Conservation (phyloP, 2,797 vertebrate species). For the Oreochromis grahami region DNA sequence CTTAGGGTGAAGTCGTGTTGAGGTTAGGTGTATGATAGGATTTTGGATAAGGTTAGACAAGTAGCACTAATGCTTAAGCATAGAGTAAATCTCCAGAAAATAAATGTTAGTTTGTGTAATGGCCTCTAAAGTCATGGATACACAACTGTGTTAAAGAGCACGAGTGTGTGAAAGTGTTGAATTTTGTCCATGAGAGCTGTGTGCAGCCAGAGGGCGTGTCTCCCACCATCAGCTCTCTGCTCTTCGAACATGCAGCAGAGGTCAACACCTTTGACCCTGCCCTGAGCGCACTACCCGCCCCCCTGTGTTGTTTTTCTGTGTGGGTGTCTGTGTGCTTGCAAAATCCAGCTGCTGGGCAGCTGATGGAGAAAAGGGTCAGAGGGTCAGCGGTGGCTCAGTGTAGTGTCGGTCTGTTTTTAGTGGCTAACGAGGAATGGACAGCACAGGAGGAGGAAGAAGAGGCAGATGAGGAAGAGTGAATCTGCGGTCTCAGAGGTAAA, state of each 20-base stretch:
- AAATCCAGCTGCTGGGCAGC: constrained; percentile 26
- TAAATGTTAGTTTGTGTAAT: neutral
- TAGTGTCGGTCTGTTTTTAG: constrained; percentile 22
- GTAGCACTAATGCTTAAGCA: neutral
- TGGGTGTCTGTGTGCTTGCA: constrained; percentile 20
- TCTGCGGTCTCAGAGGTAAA: constrained; percentile 19
- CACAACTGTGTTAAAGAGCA: neutral
- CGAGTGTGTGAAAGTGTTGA: neutral
- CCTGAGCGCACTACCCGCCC: constrained; percentile 19
- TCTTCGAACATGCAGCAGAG: constrained; percentile 37
- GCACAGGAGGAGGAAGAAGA: neutral
- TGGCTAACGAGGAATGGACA: constrained; percentile 28
- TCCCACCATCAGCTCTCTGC: constrained; percentile 52
- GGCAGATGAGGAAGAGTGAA: constrained; percentile 9
- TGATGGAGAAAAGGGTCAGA: constrained; percentile 36
- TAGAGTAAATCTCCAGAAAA: neutral
- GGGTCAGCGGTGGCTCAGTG: constrained; percentile 35
- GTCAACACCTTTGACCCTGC: constrained; percentile 57
- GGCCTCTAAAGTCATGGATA: neutral
- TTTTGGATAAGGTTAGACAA: neutral
- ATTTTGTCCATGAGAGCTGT: constrained; percentile 9
- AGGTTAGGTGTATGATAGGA: neutral
- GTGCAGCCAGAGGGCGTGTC: constrained; percentile 41
- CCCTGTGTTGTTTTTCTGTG: constrained; percentile 16
- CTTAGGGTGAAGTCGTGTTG: neutral